Percentiles rank a stretch among this genome's conserved stretches.
phyloP scores from a whole-genome alignment of 2,113 vertebrate species.

The Gyps fulvus region DNA sequence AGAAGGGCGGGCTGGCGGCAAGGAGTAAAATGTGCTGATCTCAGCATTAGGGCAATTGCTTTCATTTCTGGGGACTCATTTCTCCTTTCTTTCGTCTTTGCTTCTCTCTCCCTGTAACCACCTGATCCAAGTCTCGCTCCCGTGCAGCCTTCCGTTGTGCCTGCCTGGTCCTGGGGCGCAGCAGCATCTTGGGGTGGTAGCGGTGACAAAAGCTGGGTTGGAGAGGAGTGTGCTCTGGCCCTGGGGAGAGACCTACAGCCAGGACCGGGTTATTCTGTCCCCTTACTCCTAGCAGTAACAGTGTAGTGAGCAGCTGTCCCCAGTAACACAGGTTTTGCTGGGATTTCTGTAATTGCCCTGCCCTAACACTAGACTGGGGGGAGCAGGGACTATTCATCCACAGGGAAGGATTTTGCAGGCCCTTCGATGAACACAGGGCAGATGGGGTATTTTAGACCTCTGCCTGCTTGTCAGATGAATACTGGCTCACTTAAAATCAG shows the following conservation, averaged over 20 bases:
- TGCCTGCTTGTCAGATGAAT: neutral
- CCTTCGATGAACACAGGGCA: neutral
- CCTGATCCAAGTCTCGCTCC: neutral
- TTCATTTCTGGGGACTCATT: neutral
- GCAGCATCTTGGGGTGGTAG: neutral
- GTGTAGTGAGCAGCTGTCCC: neutral
- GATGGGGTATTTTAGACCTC: neutral
- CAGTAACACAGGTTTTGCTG: neutral
- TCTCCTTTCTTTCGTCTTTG: neutral
- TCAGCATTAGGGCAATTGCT: neutral
- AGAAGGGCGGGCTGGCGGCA: rapidly evolving
- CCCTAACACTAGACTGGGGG: neutral
- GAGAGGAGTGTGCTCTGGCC: rapidly evolving
- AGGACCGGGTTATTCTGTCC: rapidly evolving
- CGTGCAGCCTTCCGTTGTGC: rapidly evolving
- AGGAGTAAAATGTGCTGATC: neutral
- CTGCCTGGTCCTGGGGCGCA: neutral
- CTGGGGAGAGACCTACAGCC: rapidly evolving
- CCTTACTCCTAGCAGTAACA: rapidly evolving
- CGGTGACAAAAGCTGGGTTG: neutral
- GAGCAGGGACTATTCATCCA: neutral
- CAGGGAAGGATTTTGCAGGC: neutral
- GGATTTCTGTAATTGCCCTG: neutral
- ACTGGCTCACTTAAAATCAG: neutral
- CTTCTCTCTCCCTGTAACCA: neutral